These are phyloP conservation scores for Gadus chalcogrammus DNA, from an alignment of 2,113 vertebrate species.

Conservation along the genomic window DNA sequence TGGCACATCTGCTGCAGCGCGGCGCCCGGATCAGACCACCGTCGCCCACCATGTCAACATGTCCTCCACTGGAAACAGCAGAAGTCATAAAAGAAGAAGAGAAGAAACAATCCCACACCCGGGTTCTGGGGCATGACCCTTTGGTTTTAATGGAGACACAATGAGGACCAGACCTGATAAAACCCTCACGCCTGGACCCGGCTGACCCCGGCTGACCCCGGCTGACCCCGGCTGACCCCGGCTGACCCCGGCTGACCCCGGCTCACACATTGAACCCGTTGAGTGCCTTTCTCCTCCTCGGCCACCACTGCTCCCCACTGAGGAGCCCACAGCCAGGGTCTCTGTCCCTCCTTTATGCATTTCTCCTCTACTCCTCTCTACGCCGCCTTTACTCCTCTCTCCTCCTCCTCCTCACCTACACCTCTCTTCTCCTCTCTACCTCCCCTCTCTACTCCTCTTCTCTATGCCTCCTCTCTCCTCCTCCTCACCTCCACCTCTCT, in stretches of 20 bases:
- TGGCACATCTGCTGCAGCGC: slow-evolving; percentile 49
- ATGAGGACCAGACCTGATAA: slow-evolving; percentile 27
- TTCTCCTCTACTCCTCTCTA: too few species aligned
- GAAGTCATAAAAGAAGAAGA: slow-evolving; percentile 54
- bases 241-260: slow-evolving; percentile 33
- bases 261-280: slow-evolving; percentile 41
- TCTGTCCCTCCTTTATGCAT: too few species aligned
- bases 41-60: slow-evolving; percentile 27
- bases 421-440: background rate
- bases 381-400: too few species aligned
- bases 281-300: slow-evolving; percentile 24
- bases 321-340: too few species aligned
- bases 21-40: slow-evolving; percentile 27
- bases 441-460: background rate
- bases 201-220: slow-evolving; percentile 32
- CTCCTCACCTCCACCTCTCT: background rate
- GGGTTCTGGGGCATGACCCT: slow-evolving; percentile 15
- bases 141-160: slow-evolving; percentile 42
- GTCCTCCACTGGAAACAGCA: slow-evolving; percentile 59
- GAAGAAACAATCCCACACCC: slow-evolving; percentile 29
- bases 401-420: too few species aligned
- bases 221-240: slow-evolving; percentile 33
- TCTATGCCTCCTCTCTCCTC: too few species aligned
- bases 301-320: background rate
- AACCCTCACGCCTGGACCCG: slow-evolving; percentile 32